A percentile compares a stretch with the other conserved stretches of the same genome.
phyloP scores from a whole-genome alignment of 1,140 invertebrate genomes.

The Liolophura sinensis region DNA sequence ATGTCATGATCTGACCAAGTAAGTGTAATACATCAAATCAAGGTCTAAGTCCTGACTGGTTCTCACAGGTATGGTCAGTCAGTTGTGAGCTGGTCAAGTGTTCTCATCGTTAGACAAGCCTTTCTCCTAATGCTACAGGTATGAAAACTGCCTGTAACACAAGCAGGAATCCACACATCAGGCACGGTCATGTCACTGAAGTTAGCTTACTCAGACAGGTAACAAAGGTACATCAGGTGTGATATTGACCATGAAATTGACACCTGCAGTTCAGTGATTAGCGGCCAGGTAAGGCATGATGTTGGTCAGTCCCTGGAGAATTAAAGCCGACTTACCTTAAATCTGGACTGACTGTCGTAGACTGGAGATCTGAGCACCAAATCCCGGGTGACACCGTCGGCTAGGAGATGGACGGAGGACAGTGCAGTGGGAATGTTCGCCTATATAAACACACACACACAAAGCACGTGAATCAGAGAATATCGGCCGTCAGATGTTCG shows the following conservation, averaged over 20 bases:
- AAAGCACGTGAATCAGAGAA: neutral
- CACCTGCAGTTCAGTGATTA: neutral
- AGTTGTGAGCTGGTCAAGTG: too few relatives aligned
- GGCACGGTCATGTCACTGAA: too few relatives aligned
- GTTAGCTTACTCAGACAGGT: too few relatives aligned
- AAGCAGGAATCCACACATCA: too few relatives aligned
- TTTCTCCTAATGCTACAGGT: too few relatives aligned
- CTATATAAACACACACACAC: slow-evolving; percentile 20
- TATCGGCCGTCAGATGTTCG: neutral
- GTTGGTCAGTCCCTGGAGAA: neutral
- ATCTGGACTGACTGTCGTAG: slow-evolving; percentile 33
- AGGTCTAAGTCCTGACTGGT: too few relatives aligned
- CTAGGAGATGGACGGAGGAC: slow-evolving; percentile 35
- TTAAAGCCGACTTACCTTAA: slow-evolving; percentile 30
- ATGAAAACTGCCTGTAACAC: too few relatives aligned
- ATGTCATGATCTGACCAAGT: too few relatives aligned
- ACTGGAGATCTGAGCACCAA: slow-evolving; percentile 44
- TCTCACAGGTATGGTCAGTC: too few relatives aligned
- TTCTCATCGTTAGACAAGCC: too few relatives aligned
- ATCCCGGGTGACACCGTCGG: slow-evolving; percentile 37
- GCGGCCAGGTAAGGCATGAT: neutral
- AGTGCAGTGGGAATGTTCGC: slow-evolving; percentile 28
- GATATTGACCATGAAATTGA: neutral
- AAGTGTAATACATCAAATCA: too few relatives aligned
- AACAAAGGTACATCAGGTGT: neutral